Percentiles rank a stretch among this genome's conserved stretches.
Evolutionary conservation across 92 coral and sea anemone genomes (phyloP).

Genomic region (Pocillopora meandrina): DNA sequence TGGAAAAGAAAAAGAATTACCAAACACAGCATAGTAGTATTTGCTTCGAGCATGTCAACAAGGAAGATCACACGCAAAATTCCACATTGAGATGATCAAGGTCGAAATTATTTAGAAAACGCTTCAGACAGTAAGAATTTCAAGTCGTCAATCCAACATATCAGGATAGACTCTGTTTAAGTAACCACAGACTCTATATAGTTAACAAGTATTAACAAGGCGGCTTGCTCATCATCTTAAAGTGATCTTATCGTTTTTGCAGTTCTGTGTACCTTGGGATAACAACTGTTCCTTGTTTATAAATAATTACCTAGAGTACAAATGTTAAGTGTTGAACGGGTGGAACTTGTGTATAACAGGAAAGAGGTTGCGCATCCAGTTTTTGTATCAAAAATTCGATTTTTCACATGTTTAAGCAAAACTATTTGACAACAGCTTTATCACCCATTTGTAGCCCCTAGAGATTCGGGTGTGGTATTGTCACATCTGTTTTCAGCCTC

Average conservation of each 20-base stretch:
- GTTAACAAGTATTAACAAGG: background rate
- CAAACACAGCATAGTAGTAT: background rate
- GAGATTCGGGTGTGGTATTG: no score
- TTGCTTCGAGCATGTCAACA: background rate
- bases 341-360: background rate
- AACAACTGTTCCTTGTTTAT: background rate
- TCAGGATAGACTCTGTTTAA: background rate
- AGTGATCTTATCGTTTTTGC: background rate
- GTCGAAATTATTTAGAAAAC: background rate
- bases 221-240: background rate
- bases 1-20: no score
- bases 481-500: no score
- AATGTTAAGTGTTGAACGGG: background rate
- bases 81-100: background rate
- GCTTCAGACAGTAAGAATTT: background rate
- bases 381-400: no score
- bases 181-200: background rate
- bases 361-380: no score
- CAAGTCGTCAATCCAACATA: background rate
- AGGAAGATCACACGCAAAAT: slow-evolving; percentile 1
- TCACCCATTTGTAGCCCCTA: no score
- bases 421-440: no score
- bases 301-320: background rate
- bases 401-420: no score
- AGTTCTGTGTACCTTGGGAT: background rate